Evolutionary conservation across 2,797 vertebrate species (phyloP), one percentile per base, ranked within the genome.

Genomic region (Premnoplex brunnescens): DNA sequence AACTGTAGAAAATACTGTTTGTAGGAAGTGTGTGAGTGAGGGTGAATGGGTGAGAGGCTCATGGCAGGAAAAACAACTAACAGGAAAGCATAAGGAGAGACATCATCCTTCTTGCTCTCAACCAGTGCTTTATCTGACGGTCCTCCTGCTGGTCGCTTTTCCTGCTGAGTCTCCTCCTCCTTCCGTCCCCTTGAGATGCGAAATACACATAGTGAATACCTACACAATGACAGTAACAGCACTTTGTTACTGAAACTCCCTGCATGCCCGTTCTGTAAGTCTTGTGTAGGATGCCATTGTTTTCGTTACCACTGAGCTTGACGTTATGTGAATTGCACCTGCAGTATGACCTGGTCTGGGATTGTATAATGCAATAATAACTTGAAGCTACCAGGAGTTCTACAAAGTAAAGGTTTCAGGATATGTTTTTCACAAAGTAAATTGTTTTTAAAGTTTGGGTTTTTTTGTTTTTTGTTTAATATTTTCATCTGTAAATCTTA

Each of bases 41-140:
- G 81, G 48, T 81, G 91, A 43, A 87, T 68, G 91, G 93, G 84
- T 85, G 89, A 91, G 86, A 74, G 85, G 66, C 88, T 95, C 30
- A 74, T 18, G 52, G 88, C 92, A 96, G 96, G 91, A 94, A 96
- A 95, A 97, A 83, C 75, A 96, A 62, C 87, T 94, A 92, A 86
- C 92, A 96, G 91, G 96, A 96, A 97, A 90, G 77, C 22, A 20
- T 84, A 94, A 95, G 94, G 89, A 91, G 94, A 96, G 95, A 90
- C 79, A 85, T 90, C 63, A 77, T 89, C 85, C 79, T 91, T 32
- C 77, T 75, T 67, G 67, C 59, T 67, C 87, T 94, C 91, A 90
- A 69, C 80, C 81, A 81, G 73, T 77, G 71, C 89, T 97, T 97
- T 97, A 97, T 97, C 95, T 95, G 88, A 71, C 73, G 59, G 74